Evolutionary conservation across 2,113 vertebrate species (phyloP), one percentile per base, ranked within the genome.

Genomic region (Buteo buteo): DNA sequence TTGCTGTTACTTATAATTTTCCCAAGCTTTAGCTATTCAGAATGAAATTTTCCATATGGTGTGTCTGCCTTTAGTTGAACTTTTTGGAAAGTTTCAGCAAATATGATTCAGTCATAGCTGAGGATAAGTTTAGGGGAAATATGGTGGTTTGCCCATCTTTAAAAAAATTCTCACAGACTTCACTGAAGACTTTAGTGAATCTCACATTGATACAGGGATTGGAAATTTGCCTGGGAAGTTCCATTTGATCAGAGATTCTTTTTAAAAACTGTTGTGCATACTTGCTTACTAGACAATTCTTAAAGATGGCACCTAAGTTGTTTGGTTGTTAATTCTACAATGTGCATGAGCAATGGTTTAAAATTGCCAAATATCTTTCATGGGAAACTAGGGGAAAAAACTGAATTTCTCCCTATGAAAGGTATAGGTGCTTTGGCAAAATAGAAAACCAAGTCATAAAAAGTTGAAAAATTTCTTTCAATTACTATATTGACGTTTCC

Each of bases 31-130:
- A 77, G 64, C 67, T 47, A 71, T 44, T 88, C 45, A 6, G 54
- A 59, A 34, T 88, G 92, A 96, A 72, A 77, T 91, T 95, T 97
- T 88, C 96, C 95, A 95, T 92, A 38, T 83, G 95, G 58, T 65
- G 47, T 38, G 66, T 72, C 84, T 86, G 92, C 77, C 71, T 88
- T 22, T 4, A 40, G 66, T 52, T 18, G 67, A 80, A 49, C 44
- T 45, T 50, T 72, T 29, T 47, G 95, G 91, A 36, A 47, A 21
- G 76, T 42, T 79, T 54, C 76, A 72, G 83, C 62, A 58, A 38
- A 8, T 20, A 74, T 11, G 36, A 65, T 67, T 50, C 50, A 20
- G 64, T 31, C 2, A 2, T 25, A 50, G 66, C 80, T 59, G 42
- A 50, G 71, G 58, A 71, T 29, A 90, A 61, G 13, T n/a, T 44